Conservation (phyloP, 2,113 vertebrate species). For the Petrocephalus microphthalmus region DNA sequence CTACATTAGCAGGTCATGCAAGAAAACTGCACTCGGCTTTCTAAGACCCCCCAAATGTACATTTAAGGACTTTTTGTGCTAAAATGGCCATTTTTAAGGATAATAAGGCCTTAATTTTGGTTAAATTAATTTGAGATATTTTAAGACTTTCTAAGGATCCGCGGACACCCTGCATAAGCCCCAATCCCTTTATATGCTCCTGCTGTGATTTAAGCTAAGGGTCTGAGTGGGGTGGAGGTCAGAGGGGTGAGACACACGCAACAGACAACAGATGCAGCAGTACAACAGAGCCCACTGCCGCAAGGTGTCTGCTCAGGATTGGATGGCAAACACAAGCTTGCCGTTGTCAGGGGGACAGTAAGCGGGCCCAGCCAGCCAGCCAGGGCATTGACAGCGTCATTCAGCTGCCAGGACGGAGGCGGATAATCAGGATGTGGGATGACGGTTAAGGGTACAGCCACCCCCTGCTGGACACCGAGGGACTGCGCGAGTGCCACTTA, state of each 20-base stretch:
- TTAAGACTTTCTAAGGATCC: no score
- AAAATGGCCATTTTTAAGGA: no score
- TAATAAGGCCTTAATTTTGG: no score
- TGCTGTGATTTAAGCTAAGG: not conserved
- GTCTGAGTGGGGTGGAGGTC: not conserved
- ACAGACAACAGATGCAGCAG: no score
- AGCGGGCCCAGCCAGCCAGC: conserved; percentile 1
- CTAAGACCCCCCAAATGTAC: no score
- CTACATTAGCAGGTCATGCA: no score
- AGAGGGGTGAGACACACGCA: no score
- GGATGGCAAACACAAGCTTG: not conserved
- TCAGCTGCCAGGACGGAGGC: not conserved
- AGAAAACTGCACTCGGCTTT: no score
- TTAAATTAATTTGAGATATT: no score
- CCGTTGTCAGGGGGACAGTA: conserved; percentile 21
- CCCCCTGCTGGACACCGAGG: not conserved
- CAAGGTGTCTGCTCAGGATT: not conserved
- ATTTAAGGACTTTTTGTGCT: no score
- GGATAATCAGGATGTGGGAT: not conserved
- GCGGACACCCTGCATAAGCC: not conserved
- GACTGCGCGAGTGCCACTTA: not conserved
- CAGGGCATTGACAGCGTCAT: not conserved
- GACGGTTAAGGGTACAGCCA: not conserved
- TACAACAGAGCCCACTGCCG: no score
- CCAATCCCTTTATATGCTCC: not conserved